phyloP scores from a whole-genome alignment of 2,797 vertebrate genomes.

The Catostomus latipinnis region DNA sequence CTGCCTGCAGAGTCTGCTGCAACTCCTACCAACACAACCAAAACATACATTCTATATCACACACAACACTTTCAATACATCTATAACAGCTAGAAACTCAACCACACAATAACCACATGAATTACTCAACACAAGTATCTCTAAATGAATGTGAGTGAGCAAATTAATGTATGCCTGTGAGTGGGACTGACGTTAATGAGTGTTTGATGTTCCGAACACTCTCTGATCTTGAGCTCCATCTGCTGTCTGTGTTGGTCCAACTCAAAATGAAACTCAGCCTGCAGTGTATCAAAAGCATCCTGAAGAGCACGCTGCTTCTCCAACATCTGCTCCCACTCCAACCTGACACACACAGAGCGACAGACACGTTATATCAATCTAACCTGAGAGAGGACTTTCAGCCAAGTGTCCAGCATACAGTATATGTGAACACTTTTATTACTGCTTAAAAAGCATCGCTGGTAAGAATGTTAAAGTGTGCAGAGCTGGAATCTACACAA shows the following conservation, averaged over 20 bases:
- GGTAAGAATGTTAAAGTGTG: too few relatives aligned
- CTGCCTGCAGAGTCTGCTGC: constrained; percentile 80
- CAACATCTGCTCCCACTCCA: constrained; percentile 90
- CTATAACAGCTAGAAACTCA: neutral
- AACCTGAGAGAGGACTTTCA: too few relatives aligned
- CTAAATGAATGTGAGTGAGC: too few relatives aligned
- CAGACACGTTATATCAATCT: too few relatives aligned
- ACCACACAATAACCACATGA: too few relatives aligned
- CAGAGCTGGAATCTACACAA: too few relatives aligned
- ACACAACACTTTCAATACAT: neutral
- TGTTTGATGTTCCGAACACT: constrained; percentile 78
- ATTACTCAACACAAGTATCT: too few relatives aligned
- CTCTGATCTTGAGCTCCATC: constrained; percentile 80
- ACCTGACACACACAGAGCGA: constrained; percentile 69
- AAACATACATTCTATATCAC: neutral
- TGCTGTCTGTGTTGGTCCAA: constrained; percentile 84
- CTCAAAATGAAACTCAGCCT: constrained; percentile 93
- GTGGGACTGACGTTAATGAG: constrained; percentile 75
- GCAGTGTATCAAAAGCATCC: constrained; percentile 90
- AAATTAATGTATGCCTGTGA: too few relatives aligned
- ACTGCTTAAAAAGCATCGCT: too few relatives aligned
- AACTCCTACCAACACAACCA: constrained; percentile 77
- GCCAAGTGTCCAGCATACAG: too few relatives aligned
- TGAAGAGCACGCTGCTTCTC: constrained; percentile 88
- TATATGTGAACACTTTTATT: too few relatives aligned